A percentile compares a stretch with the other conserved stretches of the same genome.
Evolutionary conservation across 2,797 vertebrate species (phyloP).

Genomic region (Pseudomugil tenellus): DNA sequence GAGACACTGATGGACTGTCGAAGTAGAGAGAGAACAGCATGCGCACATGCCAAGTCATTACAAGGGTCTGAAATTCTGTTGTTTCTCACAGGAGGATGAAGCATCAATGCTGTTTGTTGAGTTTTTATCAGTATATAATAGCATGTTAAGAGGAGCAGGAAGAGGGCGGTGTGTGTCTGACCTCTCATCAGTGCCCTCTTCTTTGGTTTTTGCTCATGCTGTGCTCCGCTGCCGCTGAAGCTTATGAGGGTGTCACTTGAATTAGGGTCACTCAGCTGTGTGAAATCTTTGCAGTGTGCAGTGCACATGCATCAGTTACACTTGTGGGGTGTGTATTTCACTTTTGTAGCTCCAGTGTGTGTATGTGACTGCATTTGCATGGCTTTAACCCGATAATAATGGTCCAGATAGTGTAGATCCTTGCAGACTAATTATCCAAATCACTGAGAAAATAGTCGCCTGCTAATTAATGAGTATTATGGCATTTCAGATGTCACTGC

Average conservation of each 20-base stretch:
- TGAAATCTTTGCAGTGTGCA: constrained; percentile 53
- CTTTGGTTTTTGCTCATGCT: constrained; percentile 63
- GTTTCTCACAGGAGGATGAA: constrained; percentile 40
- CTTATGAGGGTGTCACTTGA: constrained; percentile 89
- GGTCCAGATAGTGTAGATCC: constrained; percentile 90
- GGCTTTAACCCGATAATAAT: constrained; percentile 91
- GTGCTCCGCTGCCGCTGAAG: constrained; percentile 77
- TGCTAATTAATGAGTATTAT: constrained; percentile 99
- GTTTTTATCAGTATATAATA: constrained; percentile 44
- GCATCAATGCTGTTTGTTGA: constrained; percentile 19
- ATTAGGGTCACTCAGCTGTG: constrained; percentile 86
- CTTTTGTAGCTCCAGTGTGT: constrained; percentile 38
- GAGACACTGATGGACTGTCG: constrained; percentile 79
- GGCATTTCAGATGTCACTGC: constrained; percentile 95
- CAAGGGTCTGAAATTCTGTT: constrained; percentile 48
- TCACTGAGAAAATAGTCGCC: constrained; percentile 98
- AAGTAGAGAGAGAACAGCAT: constrained; percentile 33
- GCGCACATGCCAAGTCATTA: constrained; percentile 63
- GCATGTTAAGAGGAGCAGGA: constrained; percentile 34
- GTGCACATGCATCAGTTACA: constrained; percentile 29
- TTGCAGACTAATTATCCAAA: constrained; percentile 96
- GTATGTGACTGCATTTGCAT: constrained; percentile 75
- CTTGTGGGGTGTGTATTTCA: constrained; percentile 35
- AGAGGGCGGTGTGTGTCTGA: constrained; percentile 29
- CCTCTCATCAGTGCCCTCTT: constrained; percentile 48